Evolutionary conservation across 1,140 invertebrate genomes (phyloP).

Genomic region (Nebria ingens): DNA sequence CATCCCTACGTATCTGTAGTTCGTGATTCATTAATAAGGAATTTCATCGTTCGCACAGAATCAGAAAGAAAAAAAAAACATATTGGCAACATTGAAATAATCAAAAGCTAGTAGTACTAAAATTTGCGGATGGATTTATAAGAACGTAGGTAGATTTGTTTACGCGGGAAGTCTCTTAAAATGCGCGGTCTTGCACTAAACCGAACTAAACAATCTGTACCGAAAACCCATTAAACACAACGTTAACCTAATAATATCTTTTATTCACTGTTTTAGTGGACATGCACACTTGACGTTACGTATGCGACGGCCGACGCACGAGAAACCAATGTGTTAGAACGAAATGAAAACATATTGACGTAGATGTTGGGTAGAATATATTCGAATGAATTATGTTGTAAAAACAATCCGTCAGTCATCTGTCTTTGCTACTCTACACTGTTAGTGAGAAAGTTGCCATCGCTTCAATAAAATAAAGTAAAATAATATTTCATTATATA

Average conservation of each 20-base stretch:
- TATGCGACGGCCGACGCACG: slow-evolving; percentile 7
- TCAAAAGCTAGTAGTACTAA: no score
- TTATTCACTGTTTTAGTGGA: slow-evolving; percentile 17
- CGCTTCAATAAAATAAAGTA: no score
- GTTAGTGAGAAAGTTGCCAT: slow-evolving; percentile 10
- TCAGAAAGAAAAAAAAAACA: no score
- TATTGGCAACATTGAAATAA: no score
- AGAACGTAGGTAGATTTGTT: not conserved
- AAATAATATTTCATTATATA: not conserved
- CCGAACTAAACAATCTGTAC: slow-evolving; percentile 3
- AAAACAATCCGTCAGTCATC: slow-evolving; percentile 35
- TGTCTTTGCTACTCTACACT: slow-evolving; percentile 23
- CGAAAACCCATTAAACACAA: slow-evolving; percentile 21
- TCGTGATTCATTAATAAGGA: no score
- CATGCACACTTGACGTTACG: not conserved
- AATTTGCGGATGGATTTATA: no score
- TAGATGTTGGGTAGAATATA: not conserved
- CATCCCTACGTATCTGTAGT: no score
- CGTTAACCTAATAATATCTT: slow-evolving; percentile 23
- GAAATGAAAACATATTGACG: not conserved
- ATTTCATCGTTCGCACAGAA: no score
- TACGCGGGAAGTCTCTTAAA: slow-evolving; percentile 4
- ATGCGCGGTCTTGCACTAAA: slow-evolving; percentile 2
- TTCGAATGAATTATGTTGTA: slow-evolving; percentile 23
- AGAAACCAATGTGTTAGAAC: slow-evolving; percentile 8